Evolutionary conservation across 23 tunicate species (phyloP).

Genomic region (Corella eumyota): DNA sequence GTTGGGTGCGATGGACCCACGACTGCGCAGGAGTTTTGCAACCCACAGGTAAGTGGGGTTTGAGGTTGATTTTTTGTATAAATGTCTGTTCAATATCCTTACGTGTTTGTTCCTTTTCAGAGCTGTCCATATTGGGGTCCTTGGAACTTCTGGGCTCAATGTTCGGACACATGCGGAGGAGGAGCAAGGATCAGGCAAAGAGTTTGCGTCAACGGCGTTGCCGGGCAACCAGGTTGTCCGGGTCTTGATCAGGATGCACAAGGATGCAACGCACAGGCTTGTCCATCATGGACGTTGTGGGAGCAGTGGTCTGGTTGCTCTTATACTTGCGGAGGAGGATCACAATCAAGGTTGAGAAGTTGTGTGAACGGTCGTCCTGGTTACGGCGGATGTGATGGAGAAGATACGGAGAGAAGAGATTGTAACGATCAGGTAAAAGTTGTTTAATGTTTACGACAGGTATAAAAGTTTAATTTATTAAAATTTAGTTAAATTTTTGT

Average conservation of each 20-base stretch:
- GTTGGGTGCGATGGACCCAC: constrained; percentile 51
- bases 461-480: too few relatives aligned
- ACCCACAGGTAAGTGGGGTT: constrained; percentile 24
- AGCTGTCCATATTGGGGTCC: constrained; percentile 29
- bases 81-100: too few relatives aligned
- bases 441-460: too few relatives aligned
- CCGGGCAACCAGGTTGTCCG: constrained; percentile 11
- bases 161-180: constrained; percentile 13
- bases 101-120: constrained; percentile 7
- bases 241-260: not conserved
- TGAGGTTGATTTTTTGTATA: too few relatives aligned
- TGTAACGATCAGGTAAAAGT: constrained; percentile 34
- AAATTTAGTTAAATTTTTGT: too few relatives aligned
- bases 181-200: constrained; percentile 5
- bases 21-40: constrained; percentile 22
- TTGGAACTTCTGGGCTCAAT: constrained; percentile 40
- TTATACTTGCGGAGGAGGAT: constrained; percentile 39
- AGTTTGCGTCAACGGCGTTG: constrained; percentile 14
- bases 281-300: constrained; percentile 39
- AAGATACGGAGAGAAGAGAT: not conserved
- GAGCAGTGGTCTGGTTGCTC: constrained; percentile 22
- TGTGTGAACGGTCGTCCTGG: constrained; percentile 55
- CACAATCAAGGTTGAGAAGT: constrained; percentile 6
- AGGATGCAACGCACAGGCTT: not conserved
- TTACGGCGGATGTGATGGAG: constrained; percentile 50